Evolutionary conservation across 2,797 vertebrate species (phyloP), one percentile per base, ranked within the genome.

Genomic region (Sylvilagus floridanus): DNA sequence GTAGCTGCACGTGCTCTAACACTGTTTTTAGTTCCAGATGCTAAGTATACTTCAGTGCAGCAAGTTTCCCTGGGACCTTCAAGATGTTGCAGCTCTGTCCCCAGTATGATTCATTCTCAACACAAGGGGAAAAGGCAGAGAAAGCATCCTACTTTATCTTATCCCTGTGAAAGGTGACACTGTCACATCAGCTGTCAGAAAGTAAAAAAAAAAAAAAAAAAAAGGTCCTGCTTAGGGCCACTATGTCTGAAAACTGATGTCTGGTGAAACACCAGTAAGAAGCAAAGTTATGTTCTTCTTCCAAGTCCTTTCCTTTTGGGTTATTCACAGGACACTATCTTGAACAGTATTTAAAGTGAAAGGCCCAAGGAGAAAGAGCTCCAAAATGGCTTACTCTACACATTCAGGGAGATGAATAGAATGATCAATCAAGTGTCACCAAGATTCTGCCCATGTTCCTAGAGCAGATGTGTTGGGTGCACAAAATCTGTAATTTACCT

Each of bases 231-330:
- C 35, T 65, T 42, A 14, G 47, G 47, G 50, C 24, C 10, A 14
- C 17, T 19, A 0, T 19, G 6, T 66, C 21, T 12, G 52, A 52
- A 1, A 28, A 5, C 0, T 2, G 8, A 68, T 2, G 30, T 50
- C 8, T 22, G 52, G 42, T 32, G 47, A 84, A 21, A 73, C 26
- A 85, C 50, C 1, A 5, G 3, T 77, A 54, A 69, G 30, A 28
- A 13, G 50, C 5, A 57, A 9, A 57, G n/a, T 35, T 30, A 78
- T 42, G 54, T 35, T 30, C 63, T 66, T 62, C 35, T 7, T 77
- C 21, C 26, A 10, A 30, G 26, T 71, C 68, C 66, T 30, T 81
- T 57, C 62, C 32, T 30, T 62, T 75, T 60, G 2, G 35, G 4
- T 81, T 66, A 16, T 10, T 66, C 50, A 63, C 2, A 26, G 13